Conservation (phyloP, 2,888 invertebrate species). For the Calameuta filiformis region DNA sequence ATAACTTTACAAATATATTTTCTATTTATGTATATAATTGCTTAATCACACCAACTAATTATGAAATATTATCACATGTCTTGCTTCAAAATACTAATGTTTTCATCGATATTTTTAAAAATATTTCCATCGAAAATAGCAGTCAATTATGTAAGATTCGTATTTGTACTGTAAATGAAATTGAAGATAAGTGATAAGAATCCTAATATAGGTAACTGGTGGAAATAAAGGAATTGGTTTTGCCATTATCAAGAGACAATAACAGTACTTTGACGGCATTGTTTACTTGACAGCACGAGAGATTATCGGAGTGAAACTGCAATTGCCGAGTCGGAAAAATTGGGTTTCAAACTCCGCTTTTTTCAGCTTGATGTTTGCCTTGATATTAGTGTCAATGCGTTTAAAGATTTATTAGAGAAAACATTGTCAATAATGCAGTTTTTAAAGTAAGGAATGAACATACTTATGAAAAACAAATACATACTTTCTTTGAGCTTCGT, state of each 20-base stretch:
- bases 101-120: no score
- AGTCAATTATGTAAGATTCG: no score
- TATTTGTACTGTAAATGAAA: no score
- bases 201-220: constrained; percentile 71
- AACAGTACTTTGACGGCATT: constrained; percentile 73
- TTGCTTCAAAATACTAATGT: no score
- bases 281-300: constrained; percentile 79
- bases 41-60: no score
- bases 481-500: no score
- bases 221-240: constrained; percentile 79
- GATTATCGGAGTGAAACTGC: constrained; percentile 71
- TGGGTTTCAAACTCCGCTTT: constrained; percentile 70
- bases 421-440: constrained; percentile 78
- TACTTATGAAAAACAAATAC: no score
- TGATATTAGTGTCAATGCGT: constrained; percentile 69
- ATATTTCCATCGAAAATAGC: no score
- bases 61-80: no score
- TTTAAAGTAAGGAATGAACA: constrained; percentile 68
- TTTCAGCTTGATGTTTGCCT: constrained; percentile 79
- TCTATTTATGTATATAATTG: no score
- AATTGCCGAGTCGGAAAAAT: constrained; percentile 70
- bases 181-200: no score
- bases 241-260: constrained; percentile 75
- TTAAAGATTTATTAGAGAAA: constrained; percentile 71
- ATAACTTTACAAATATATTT: no score